phyloP scores from a whole-genome alignment of 2,888 invertebrate genomes.

The Caenorhabditis becei region DNA sequence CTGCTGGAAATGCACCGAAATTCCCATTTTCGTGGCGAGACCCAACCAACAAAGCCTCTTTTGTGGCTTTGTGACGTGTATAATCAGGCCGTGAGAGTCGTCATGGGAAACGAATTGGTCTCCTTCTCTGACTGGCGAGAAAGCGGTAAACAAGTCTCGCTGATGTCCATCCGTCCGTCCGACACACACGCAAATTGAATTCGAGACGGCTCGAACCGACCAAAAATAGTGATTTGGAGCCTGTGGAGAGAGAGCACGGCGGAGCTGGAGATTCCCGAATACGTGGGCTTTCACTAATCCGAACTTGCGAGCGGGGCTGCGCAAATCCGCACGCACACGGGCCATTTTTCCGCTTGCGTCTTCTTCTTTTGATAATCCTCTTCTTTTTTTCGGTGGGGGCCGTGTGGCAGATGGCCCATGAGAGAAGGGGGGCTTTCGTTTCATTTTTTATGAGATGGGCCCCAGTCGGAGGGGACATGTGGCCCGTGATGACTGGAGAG shows the following conservation, averaged over 20 bases:
- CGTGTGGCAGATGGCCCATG: slow-evolving; percentile 27
- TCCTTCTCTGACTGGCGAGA: no score
- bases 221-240: slow-evolving; percentile 31
- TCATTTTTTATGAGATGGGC: slow-evolving; percentile 52
- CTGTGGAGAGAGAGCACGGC: not conserved
- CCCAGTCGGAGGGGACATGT: slow-evolving; percentile 25
- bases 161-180: not conserved
- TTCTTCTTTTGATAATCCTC: slow-evolving; percentile 17
- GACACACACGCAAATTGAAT: slow-evolving; percentile 28
- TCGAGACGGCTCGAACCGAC: slow-evolving; percentile 4
- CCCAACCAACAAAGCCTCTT: no score
- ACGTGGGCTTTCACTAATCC: slow-evolving; percentile 15
- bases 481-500: slow-evolving; percentile 15
- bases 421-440: slow-evolving; percentile 18
- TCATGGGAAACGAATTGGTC: no score
- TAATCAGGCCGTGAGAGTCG: no score
- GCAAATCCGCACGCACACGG: slow-evolving; percentile 6
- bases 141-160: slow-evolving; percentile 29
- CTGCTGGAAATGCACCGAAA: no score
- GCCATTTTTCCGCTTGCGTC: not conserved
- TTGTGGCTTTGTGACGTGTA: no score
- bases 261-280: not conserved
- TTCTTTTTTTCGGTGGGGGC: slow-evolving; percentile 6
- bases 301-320: not conserved
- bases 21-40: no score